Evolutionary conservation across 1,140 invertebrate species (phyloP), one percentile per base, ranked within the genome.

Genomic region (Nixonia krombeini): DNA sequence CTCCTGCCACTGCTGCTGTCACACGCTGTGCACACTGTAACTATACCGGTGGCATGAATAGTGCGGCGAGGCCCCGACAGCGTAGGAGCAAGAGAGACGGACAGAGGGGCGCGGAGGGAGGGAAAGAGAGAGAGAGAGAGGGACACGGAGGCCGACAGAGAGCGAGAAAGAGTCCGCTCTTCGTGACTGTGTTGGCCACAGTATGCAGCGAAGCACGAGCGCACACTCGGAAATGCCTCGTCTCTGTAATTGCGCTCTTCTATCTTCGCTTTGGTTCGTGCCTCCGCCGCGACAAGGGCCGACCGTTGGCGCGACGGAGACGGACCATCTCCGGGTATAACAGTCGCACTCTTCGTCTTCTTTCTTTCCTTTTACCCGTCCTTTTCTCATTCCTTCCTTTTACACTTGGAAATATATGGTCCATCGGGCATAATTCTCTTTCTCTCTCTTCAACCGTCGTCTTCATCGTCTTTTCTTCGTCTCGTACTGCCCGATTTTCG

Each of bases 231-330:
- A 64, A 64, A 65, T 74, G 59, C 64, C 69, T 51, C 71, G 61
- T 63, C 59, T 44, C 62, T 57, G 70, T 72, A 72, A 74, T 74
- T 72, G 62, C 64, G 42, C 55, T 68, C 68, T 72, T 62, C 70
- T 49, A 68, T 64, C 65, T 69, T 59, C 47, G 47, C 52, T 49
- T 58, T 56, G 42, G 52, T 51, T 55, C 51, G 37, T 61, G 64
- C 51, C 50, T 50, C 18, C 28, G 40, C 15, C 16, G 31, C 47
- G 52, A 59, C 35, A 40, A 49, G 35, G 38, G 37, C 21, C 13
- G 44, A 12, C 25, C 52, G 29, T 23, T 16, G 12, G 49, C 25
- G 29, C 23, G 41, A 50, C 49, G 13, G 16, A n/a, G 23, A 18
- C 12, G 45, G 9, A 46, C n/a, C 7, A 25, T 18, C 10, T 8